Evolutionary conservation across 2,113 vertebrate genomes (phyloP), one percentile per base, ranked within the genome.

Genomic region (Myiopsitta monachus): DNA sequence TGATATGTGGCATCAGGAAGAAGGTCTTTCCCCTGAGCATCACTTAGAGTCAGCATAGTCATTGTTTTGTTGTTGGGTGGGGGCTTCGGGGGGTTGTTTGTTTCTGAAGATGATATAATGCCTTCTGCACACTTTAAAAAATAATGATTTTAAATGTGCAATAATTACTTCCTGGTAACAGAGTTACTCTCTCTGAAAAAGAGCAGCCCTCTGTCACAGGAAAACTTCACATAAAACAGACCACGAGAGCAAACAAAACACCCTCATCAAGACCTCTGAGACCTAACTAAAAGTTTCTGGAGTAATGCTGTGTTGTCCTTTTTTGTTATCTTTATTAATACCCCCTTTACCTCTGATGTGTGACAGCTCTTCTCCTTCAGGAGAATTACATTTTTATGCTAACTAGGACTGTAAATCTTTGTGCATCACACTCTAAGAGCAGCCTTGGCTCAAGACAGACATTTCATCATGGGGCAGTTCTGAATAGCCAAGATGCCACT

Each of bases 21-120:
- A 39, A 27, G n/a, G 30, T 18, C 66, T 43, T 47, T 47, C 10
- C 44, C 31, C 67, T 0, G 2, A n/a, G 73, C 31, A 46, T 24
- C 14, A 1, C 54, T 18, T 43, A 0, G 1, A 12, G 41, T 31
- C 64, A 51, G 66, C n/a, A 7, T 0, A 39, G 24, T 4, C 3
- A 1, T 39, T n/a, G 33, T 14, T 41, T 14, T 24, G 31, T 22
- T 47, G 14, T 15, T 59, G 27, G n/a, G 15, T 7, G 43, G 10
- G 31, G 3, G 11, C 19, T 59, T 5, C 6, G 6, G 10, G 14
- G n/a, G 15, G 5, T 18, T 67, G 30, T 11, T 10, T 14, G 12
- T 3, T 19, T 47, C 30, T 73, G 61, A 57, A 63, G 61, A 75
- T 14, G 36, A 19, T 38, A 23, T 17, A 38, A 73, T 7, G n/a